Conservation (phyloP, 2,888 invertebrate genomes). For the Philonicus albiceps region DNA sequence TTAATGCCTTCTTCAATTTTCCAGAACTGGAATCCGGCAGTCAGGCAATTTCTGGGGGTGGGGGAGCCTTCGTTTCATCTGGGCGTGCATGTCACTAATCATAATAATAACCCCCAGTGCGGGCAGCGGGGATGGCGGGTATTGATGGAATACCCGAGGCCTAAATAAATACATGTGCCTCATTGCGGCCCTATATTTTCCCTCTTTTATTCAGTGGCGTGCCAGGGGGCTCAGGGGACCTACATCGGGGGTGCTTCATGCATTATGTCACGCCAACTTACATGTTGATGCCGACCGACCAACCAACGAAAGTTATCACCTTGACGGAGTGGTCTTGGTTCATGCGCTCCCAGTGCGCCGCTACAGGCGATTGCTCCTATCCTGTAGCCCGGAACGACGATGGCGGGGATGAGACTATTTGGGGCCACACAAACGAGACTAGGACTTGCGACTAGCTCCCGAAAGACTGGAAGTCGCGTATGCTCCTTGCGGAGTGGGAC, state of each 20-base stretch:
- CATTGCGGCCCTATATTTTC: conserved; percentile 13
- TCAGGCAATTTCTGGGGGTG: not conserved
- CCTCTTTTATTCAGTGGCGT: not conserved
- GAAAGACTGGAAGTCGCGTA: not conserved
- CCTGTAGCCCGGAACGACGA: not conserved
- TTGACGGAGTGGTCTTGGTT: conserved; percentile 11
- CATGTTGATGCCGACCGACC: conserved; percentile 25
- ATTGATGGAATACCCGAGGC: conserved; percentile 25
- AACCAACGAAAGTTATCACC: conserved; percentile 32
- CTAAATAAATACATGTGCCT: conserved; percentile 22
- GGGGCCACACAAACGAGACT: not conserved
- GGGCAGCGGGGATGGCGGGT: not conserved
- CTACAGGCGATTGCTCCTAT: not conserved
- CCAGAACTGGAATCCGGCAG: not conserved
- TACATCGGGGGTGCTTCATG: not conserved
- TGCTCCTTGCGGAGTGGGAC: not conserved
- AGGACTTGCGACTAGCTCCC: not conserved
- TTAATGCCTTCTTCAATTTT: conserved; percentile 11
- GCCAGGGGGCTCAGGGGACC: not conserved
- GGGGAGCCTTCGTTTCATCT: not conserved
- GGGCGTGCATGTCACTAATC: conserved; percentile 29
- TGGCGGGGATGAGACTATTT: not conserved
- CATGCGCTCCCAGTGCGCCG: not conserved
- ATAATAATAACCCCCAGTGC: not conserved
- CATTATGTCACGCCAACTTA: conserved; percentile 34